Conservation (phyloP, 2,888 invertebrate species). For the Oxycera nigricornis region DNA sequence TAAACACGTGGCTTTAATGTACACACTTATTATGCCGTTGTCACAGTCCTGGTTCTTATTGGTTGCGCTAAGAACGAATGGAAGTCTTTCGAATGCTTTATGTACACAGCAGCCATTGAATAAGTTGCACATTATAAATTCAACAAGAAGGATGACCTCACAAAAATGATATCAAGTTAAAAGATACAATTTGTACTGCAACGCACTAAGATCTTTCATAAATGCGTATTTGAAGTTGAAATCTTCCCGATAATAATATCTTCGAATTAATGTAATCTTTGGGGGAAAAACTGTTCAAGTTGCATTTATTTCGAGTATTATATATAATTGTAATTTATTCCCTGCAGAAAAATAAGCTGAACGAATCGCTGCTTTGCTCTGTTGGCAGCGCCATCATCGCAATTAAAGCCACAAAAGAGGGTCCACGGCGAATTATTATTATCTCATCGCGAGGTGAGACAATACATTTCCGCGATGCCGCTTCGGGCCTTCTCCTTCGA, state of each 20-base stretch:
- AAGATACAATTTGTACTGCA: no score
- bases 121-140: no score
- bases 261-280: not conserved
- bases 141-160: no score
- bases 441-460: constrained; percentile 74
- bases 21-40: not conserved
- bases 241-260: no score
- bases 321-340: constrained; percentile 10
- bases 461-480: constrained; percentile 76
- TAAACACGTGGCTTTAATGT: constrained; percentile 14
- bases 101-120: no score
- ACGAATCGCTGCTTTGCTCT: constrained; percentile 66
- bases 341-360: constrained; percentile 66
- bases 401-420: constrained; percentile 75
- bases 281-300: no score
- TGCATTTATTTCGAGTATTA: no score
- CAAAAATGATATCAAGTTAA: no score
- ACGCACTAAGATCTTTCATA: no score
- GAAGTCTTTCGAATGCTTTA: not conserved
- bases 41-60: not conserved
- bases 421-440: constrained; percentile 70
- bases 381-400: constrained; percentile 73
- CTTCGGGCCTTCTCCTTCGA: constrained; percentile 72
- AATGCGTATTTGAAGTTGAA: no score
- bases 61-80: constrained; percentile 1